Conservation (phyloP, 2,113 vertebrate genomes). For the Platichthys flesus region DNA sequence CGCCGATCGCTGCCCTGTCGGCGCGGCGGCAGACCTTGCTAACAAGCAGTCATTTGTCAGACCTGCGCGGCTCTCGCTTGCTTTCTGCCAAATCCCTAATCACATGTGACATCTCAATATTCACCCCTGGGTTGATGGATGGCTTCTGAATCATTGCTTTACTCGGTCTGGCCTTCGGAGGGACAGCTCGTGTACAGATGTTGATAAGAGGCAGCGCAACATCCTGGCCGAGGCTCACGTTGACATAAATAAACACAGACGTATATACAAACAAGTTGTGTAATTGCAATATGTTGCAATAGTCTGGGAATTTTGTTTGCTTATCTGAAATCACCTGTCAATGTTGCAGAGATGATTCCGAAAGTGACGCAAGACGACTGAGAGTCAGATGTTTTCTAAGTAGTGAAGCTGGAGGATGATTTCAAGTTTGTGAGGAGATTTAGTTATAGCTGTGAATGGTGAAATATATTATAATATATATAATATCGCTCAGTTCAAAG, state of each 20-base stretch:
- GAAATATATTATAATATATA: too few relatives aligned
- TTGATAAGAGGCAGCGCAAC: constrained; percentile 24
- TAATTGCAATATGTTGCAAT: constrained; percentile 9
- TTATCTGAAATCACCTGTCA: constrained; percentile 1
- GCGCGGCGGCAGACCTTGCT: constrained; percentile 47
- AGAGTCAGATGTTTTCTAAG: not conserved
- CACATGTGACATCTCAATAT: constrained; percentile 65
- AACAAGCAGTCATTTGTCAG: constrained; percentile 67
- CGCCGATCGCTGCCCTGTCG: constrained; percentile 36
- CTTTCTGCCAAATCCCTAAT: constrained; percentile 64
- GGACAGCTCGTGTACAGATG: constrained; percentile 40
- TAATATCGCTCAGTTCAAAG: too few relatives aligned
- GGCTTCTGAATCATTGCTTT: constrained; percentile 60
- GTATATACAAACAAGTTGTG: too few relatives aligned
- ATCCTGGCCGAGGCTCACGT: not conserved
- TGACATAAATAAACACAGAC: not conserved
- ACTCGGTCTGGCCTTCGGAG: constrained; percentile 33
- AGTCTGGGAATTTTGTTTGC: not conserved
- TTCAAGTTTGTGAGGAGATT: not conserved
- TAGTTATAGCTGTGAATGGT: too few relatives aligned
- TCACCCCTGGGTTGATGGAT: constrained; percentile 60
- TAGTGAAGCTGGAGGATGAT: not conserved
- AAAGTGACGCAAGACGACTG: not conserved
- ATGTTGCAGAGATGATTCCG: not conserved
- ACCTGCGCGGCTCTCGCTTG: constrained; percentile 52